phyloP scores from a whole-genome alignment of 2,888 invertebrate genomes.

The Volucella inanis region DNA sequence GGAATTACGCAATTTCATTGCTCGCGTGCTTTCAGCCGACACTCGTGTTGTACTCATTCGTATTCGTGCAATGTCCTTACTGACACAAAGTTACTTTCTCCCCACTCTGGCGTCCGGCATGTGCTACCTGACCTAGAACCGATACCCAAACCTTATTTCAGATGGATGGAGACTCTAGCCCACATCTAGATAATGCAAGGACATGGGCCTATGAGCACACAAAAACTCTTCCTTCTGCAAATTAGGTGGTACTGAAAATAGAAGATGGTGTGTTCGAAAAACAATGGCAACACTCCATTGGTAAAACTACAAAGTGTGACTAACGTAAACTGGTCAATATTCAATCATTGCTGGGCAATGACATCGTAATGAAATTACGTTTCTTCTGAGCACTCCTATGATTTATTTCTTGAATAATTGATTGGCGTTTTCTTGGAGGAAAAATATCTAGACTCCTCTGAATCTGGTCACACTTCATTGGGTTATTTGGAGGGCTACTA shows the following conservation, averaged over 20 bases:
- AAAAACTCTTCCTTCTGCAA: conserved; percentile 30
- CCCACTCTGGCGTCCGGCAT: neutral
- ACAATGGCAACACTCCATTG: conserved; percentile 33
- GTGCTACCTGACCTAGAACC: too few species aligned
- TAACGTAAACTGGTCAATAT: conserved; percentile 54
- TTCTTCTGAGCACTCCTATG: conserved; percentile 51
- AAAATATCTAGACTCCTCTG: conserved; percentile 34
- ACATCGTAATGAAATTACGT: conserved; percentile 66
- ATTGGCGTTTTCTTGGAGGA: conserved; percentile 28
- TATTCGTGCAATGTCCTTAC: conserved; percentile 66
- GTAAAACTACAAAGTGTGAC: conserved; percentile 34
- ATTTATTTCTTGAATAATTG: conserved; percentile 68
- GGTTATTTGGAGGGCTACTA: conserved; percentile 10
- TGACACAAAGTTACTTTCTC: conserved; percentile 28
- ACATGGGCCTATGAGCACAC: neutral
- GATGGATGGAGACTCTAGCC: too few species aligned
- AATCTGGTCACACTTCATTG: conserved; percentile 52
- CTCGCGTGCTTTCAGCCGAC: conserved; percentile 48
- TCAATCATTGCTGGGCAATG: conserved; percentile 65
- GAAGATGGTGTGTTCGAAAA: conserved; percentile 36
- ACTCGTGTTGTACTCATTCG: conserved; percentile 43
- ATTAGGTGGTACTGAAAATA: conserved; percentile 67
- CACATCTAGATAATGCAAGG: neutral
- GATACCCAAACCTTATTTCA: too few species aligned
- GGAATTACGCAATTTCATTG: conserved; percentile 70